Evolutionary conservation across 2,888 invertebrate species (phyloP).

Genomic region (Calameuta idolon): DNA sequence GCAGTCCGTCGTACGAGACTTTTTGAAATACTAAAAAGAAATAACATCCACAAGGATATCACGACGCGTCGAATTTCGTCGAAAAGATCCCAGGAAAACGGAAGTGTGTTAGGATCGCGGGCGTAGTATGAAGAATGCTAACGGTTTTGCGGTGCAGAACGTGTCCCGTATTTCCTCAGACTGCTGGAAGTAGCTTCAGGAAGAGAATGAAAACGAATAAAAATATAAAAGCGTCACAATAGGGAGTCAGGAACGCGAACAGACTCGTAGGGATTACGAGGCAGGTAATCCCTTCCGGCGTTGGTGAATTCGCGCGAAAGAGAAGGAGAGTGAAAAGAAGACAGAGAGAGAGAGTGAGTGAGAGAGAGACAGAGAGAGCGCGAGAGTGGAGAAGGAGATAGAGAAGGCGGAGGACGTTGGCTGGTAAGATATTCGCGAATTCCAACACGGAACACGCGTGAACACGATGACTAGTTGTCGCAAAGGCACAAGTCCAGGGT

Average conservation of each 20-base stretch:
- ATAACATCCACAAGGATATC: background rate
- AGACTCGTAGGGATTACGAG: slow-evolving; percentile 1
- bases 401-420: background rate
- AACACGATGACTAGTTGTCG: background rate
- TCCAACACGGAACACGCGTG: background rate
- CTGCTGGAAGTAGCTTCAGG: background rate
- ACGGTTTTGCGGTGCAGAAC: background rate
- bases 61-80: background rate
- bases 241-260: background rate
- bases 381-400: background rate
- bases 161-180: background rate
- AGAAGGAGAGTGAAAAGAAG: slow-evolving; percentile 7
- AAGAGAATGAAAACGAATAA: background rate
- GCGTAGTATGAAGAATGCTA: slow-evolving; percentile 4
- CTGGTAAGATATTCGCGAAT: background rate
- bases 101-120: background rate
- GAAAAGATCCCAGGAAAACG: background rate
- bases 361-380: background rate
- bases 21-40: background rate
- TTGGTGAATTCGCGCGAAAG: slow-evolving; percentile 7
- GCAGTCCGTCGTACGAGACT: background rate
- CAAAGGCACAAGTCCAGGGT: background rate
- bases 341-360: background rate
- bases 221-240: background rate
- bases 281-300: background rate